Evolutionary conservation across 2,888 invertebrate species (phyloP), one percentile per base, ranked within the genome.

Genomic region (Syritta pipiens): DNA sequence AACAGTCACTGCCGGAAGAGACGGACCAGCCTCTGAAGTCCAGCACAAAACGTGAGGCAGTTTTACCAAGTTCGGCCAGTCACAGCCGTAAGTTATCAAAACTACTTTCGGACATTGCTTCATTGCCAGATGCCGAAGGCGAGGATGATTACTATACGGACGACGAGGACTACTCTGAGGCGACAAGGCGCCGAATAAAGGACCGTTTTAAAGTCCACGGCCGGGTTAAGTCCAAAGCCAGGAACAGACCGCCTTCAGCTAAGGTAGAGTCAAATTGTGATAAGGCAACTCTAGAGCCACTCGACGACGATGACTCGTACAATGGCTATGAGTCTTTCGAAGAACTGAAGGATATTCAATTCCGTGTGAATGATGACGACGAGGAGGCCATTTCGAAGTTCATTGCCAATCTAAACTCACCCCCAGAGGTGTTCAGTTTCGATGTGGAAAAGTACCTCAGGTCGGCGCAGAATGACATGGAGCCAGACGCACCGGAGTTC

Each of bases 351-450:
- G 81, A 82, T 26, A 81, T 82, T 7, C 81, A 83, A 32, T 82
- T 82, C 6, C 81, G 75, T 12, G 72, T 84, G 1, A 81, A 72
- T 42, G 26, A 71, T 4, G 63, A 81, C 7, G 82, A 83, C 26
- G 83, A 82, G 44, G 76, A 82, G 48, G 82, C 74, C 9, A 83
- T 83, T 40, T 65, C 83, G 3, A 82, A 55, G 5, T 84, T 84
- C 67, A 81, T 84, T 10, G 49, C 76, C 44, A 81, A 77, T 59
- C 48, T 84, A 0, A 82, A 83, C 35, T 63, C 81, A 17, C 83
- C 82, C n/a, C 83, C 83, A 10, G 82, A 84, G 63, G 22, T 83
- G 0, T 84, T 84, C 28, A 81, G 59, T 49, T 84, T 84, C 17
- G 83, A 84, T 48, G 81, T 83, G 2, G 82, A 84, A 10, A 79